Evolutionary conservation across 53 echinoderm and acorn worm species (phyloP), one percentile per base, ranked within the genome.

Genomic region (Crossaster papposus): DNA sequence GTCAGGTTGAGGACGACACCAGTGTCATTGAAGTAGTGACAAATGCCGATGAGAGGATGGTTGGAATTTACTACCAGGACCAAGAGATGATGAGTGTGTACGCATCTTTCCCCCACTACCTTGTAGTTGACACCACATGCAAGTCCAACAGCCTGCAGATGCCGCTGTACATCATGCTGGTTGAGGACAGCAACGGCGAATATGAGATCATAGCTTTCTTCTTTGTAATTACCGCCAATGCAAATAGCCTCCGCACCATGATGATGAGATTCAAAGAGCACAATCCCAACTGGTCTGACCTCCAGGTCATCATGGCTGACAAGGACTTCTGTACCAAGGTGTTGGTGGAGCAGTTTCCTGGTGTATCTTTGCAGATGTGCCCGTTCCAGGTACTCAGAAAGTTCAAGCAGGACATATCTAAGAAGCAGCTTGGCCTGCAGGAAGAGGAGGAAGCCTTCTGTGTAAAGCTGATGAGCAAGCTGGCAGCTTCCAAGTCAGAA

Each of bases 141-240:
- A 92, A 88, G 37, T 30, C 82, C 14, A 90, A 92, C 79, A 83
- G 86, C 12, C 34, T 88, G n/a, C 51, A 83, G 33, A 92, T 92
- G 92, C 94, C 94, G 3, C 73, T 94, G 17, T 92, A 92, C 54
- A 51, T 87, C 44, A 58, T 94, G 36, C 78, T 92, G 17, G 83
- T 62, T 22, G 92, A 92, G 88, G 92, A 92, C 81, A 88, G 92
- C n/a, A 83, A 94, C 26, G 94, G 94, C 13, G 72, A 89, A 28
- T 53, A 77, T 50, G 79, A 89, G 36, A 55, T 91, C 30, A 79
- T 80, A 28, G 79, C 62, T 17, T 38, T 52, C 68, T 78, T 51
- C 24, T 58, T 87, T 10, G 44, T 83, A 30, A 36, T 50, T 14
- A 7, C 29, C 1, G 44, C 70, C 38, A 70, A 83, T 62, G 36